Percentiles rank a stretch among this genome's conserved stretches.
Conservation (phyloP, 2,797 vertebrate genomes). For the Peromyscus melanophrys region DNA sequence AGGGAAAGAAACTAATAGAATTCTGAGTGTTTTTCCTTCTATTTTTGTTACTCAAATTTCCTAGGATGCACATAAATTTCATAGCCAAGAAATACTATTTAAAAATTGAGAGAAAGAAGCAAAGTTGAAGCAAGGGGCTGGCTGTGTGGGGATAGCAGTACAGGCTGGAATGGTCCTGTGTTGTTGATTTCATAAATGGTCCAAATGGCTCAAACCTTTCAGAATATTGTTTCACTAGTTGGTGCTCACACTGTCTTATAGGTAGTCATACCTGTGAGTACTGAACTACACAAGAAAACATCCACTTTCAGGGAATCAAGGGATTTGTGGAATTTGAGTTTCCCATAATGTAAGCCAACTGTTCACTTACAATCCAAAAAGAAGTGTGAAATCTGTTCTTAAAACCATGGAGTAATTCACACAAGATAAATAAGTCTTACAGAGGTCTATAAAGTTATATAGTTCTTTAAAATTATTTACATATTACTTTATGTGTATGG, state of each 20-base stretch:
- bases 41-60: slow-evolving; percentile 61
- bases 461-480: background rate
- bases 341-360: background rate
- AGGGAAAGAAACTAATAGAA: slow-evolving; percentile 25
- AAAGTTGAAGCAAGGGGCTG: background rate
- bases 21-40: slow-evolving; percentile 51
- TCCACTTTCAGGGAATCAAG: background rate
- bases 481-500: background rate
- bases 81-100: slow-evolving; percentile 47
- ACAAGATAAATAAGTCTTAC: background rate
- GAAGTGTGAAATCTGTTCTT: background rate
- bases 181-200: background rate
- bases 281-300: background rate
- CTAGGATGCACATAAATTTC: background rate
- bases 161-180: background rate
- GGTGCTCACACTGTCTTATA: slow-evolving; percentile 7
- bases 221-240: slow-evolving; percentile 13
- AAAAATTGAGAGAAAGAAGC: slow-evolving; percentile 37
- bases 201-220: background rate
- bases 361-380: slow-evolving; percentile 1
- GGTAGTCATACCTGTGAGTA: background rate
- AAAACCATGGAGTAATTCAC: background rate
- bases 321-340: slow-evolving; percentile 2
- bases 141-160: slow-evolving; percentile 18
- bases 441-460: background rate